These are phyloP conservation scores for Psylliodes chrysocephalus DNA, from an alignment of 2,888 invertebrate genomes.

Conservation along the genomic window DNA sequence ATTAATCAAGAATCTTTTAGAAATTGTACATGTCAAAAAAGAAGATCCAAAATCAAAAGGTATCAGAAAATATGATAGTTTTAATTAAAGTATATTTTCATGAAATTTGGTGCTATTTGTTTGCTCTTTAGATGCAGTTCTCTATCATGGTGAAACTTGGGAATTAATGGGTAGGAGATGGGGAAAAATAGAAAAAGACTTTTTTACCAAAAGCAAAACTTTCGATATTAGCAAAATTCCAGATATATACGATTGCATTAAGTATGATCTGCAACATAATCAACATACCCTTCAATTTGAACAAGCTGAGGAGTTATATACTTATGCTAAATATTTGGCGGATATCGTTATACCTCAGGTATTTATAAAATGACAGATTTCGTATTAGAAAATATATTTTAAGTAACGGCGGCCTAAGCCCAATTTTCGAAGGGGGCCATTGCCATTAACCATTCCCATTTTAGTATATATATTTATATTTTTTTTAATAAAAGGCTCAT, in stretches of 20 bases:
- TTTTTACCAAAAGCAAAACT: slow-evolving; percentile 89
- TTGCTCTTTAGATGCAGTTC: slow-evolving; percentile 81
- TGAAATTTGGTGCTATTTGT: too few relatives aligned
- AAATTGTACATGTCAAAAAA: slow-evolving; percentile 84
- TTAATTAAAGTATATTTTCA: background rate
- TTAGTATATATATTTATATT: too few relatives aligned
- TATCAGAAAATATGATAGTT: slow-evolving; percentile 54
- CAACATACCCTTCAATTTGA: slow-evolving; percentile 94
- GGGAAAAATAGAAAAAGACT: slow-evolving; percentile 99
- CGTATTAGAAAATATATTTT: too few relatives aligned
- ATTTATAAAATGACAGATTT: slow-evolving; percentile 30
- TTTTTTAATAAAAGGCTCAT: too few relatives aligned
- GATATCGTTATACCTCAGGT: slow-evolving; percentile 99
- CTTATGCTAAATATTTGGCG: slow-evolving; percentile 95
- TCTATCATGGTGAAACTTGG: slow-evolving; percentile 99
- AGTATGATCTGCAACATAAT: slow-evolving; percentile 98
- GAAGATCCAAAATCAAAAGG: slow-evolving; percentile 91
- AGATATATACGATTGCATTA: slow-evolving; percentile 99
- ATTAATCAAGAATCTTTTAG: slow-evolving; percentile 87
- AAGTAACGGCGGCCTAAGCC: too few relatives aligned
- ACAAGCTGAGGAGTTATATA: slow-evolving; percentile 91
- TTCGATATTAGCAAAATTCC: slow-evolving; percentile 99
- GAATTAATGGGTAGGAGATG: slow-evolving; percentile 97
- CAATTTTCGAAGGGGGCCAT: too few relatives aligned
- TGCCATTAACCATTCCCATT: too few relatives aligned